Percentiles rank a stretch among this genome's conserved stretches.
phyloP scores from a whole-genome alignment of 2,888 invertebrate genomes.

The Eurytoma californica region DNA sequence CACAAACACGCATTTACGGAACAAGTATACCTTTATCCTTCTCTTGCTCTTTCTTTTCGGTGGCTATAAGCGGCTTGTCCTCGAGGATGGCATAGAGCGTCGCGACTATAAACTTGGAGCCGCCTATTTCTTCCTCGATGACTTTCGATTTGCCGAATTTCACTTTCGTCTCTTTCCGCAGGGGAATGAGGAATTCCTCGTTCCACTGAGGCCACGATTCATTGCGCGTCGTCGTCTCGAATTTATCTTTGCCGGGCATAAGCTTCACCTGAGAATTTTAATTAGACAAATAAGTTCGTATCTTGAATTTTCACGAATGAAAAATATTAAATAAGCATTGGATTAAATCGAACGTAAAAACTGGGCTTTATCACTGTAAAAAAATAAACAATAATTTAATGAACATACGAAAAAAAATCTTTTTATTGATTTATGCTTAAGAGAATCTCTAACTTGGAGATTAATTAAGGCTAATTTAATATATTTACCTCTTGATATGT shows the following conservation, averaged over 20 bases:
- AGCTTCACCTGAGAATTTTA: constrained; percentile 80
- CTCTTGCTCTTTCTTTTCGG: constrained; percentile 69
- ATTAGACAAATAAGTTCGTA: too few species aligned
- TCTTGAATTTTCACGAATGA: too few species aligned
- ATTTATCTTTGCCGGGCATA: constrained; percentile 86
- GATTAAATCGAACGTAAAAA: background rate
- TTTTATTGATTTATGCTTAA: too few species aligned
- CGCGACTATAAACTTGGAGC: constrained; percentile 81
- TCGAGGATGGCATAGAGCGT: constrained; percentile 83
- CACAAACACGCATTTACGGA: background rate
- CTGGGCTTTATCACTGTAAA: too few species aligned
- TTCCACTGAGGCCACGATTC: constrained; percentile 89
- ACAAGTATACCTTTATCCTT: constrained; percentile 62
- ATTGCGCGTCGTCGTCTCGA: constrained; percentile 84
- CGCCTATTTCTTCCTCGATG: constrained; percentile 79
- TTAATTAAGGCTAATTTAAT: too few species aligned
- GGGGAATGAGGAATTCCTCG: constrained; percentile 84
- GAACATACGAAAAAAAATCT: too few species aligned
- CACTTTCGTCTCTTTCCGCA: constrained; percentile 77
- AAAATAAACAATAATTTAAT: too few species aligned
- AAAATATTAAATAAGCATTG: too few species aligned
- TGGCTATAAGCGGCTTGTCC: constrained; percentile 75
- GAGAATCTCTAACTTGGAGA: too few species aligned
- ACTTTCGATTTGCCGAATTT: constrained; percentile 75
- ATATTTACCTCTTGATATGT: too few species aligned